Evolutionary conservation across 2,888 invertebrate species (phyloP).

Genomic region (Apamea monoglypha): DNA sequence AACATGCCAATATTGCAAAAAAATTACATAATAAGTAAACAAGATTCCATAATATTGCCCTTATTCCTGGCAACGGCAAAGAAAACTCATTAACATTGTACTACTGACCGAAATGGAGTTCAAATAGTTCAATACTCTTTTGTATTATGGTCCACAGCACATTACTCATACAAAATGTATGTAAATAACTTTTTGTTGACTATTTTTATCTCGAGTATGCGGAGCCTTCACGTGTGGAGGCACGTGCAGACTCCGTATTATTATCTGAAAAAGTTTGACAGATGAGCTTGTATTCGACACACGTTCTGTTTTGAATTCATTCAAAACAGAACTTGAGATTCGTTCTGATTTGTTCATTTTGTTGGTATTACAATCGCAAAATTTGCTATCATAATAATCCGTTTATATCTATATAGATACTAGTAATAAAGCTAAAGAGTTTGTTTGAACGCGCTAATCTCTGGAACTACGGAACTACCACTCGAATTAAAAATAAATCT

Average conservation of each 20-base stretch:
- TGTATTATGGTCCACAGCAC: slow-evolving; percentile 10
- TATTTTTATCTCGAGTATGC: slow-evolving; percentile 35
- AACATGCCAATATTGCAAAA: not conserved
- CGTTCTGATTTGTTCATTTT: too few relatives aligned
- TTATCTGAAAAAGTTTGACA: slow-evolving; percentile 23
- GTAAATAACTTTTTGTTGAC: slow-evolving; percentile 51
- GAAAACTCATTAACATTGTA: slow-evolving; percentile 22
- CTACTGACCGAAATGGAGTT: slow-evolving; percentile 49
- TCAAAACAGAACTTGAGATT: too few relatives aligned
- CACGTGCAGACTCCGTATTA: slow-evolving; percentile 34
- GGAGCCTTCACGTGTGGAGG: slow-evolving; percentile 41
- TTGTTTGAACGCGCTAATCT: too few relatives aligned
- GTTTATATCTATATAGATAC: too few relatives aligned
- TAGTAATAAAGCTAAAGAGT: too few relatives aligned
- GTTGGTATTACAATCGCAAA: slow-evolving; percentile 3
- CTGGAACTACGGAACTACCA: too few relatives aligned
- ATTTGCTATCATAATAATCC: slow-evolving; percentile 20
- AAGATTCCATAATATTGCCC: slow-evolving; percentile 14
- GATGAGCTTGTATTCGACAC: slow-evolving; percentile 20
- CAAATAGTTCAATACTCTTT: slow-evolving; percentile 45
- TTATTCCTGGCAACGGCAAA: slow-evolving; percentile 2
- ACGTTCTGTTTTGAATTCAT: slow-evolving; percentile 1
- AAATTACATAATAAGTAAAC: not conserved
- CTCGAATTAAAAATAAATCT: too few relatives aligned
- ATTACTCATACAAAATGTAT: slow-evolving; percentile 47